Conservation (phyloP, 2,113 vertebrate genomes). For the Melierax canorus region DNA sequence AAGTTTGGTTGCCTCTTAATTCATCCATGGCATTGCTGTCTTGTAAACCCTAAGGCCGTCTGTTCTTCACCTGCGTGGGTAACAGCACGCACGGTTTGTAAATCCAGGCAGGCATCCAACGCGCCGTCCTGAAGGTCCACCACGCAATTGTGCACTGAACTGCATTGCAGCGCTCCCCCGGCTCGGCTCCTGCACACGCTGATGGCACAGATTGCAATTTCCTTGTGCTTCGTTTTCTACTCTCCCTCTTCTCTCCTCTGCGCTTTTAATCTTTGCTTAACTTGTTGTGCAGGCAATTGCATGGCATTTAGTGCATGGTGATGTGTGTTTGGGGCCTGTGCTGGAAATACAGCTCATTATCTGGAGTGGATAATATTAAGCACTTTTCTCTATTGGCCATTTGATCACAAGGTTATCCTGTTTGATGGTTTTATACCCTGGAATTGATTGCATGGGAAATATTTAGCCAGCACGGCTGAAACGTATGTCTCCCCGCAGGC, state of each 20-base stretch:
- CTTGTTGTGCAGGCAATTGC: constrained; percentile 13
- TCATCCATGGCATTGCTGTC: not conserved
- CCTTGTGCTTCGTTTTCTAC: not conserved
- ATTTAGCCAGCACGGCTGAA: not conserved
- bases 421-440: constrained; percentile 31
- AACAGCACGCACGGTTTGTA: not conserved
- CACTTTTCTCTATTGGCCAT: constrained; percentile 51
- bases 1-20: not conserved
- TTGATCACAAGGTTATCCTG: constrained; percentile 56
- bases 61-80: not conserved
- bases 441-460: constrained; percentile 52
- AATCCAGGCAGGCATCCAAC: not conserved
- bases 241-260: not conserved
- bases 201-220: not conserved
- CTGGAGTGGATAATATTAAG: constrained; percentile 58
- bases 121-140: not conserved
- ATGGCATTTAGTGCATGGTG: not conserved
- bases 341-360: constrained; percentile 50
- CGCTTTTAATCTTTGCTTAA: constrained; percentile 39
- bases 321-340: constrained; percentile 41
- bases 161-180: not conserved
- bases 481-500: not conserved
- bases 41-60: not conserved
- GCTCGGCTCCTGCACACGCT: not conserved
- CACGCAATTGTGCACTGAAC: not conserved